A percentile compares a stretch with the other conserved stretches of the same genome.
Evolutionary conservation across 2,113 vertebrate species (phyloP).

Genomic region (Oriolus oriolus): DNA sequence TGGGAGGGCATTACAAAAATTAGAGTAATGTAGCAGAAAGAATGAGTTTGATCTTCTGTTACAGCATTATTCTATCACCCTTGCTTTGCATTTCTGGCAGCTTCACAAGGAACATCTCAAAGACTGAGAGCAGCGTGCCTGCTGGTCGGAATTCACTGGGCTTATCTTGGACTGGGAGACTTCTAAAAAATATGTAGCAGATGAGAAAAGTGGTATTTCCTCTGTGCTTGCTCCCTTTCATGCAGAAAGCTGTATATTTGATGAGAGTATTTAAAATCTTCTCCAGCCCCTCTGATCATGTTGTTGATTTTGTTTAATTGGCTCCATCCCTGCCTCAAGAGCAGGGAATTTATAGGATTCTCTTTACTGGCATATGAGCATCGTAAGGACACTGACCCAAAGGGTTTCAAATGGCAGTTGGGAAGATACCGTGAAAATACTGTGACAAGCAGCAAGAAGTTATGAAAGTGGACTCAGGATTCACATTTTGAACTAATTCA

Average conservation of each 20-base stretch:
- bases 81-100: background rate
- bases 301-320: background rate
- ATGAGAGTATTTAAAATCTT: background rate
- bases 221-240: background rate
- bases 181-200: background rate
- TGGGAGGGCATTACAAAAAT: constrained; percentile 57
- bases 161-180: background rate
- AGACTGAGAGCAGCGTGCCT: background rate
- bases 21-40: constrained; percentile 61
- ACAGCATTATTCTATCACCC: constrained; percentile 5
- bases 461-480: background rate
- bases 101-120: background rate
- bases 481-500: background rate
- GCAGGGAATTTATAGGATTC: background rate
- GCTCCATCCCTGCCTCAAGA: background rate
- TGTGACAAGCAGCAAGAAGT: background rate
- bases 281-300: background rate
- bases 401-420: background rate
- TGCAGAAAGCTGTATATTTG: background rate
- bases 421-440: background rate
- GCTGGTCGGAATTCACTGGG: background rate
- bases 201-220: background rate
- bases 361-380: background rate
- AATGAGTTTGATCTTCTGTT: constrained; percentile 47
- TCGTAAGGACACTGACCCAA: background rate